Base-by-base conservation (phyloP, 2,113 vertebrate species). In the Prochilodus magdalenae region DNA sequence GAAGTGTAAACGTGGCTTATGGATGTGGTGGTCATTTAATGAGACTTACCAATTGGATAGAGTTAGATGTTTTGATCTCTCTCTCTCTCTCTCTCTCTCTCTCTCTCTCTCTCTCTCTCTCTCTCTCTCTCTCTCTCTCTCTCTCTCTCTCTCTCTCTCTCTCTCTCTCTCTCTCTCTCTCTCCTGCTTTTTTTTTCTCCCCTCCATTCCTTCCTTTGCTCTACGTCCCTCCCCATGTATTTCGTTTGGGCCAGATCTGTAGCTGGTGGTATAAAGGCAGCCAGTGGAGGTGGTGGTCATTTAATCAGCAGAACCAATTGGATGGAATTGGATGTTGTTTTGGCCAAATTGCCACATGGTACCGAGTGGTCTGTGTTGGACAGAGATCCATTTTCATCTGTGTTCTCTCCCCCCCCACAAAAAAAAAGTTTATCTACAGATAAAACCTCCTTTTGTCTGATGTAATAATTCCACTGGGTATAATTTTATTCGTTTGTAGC, bases 181-280 rank as follows among this genome's bases (percentile, higher is more conserved):
- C 22, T 0, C n/a, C 24, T 5, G 6, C 57, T 59, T 13, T n/a
- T 22, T 11, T 11, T 24, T 8, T 24, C 57, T 59, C 7, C n/a
- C 11, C 57, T 24, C 44, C 74, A 8, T 36, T 36, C 36, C 36
- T 36, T 69, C n/a, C 30, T 59, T 22, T 20, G 33, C 77, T 70
- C 24, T 79, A 63, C 26, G 3, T 6, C 24, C 27, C 12, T 30
- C 18, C n/a, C n/a, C 18, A 0, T 26, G 5, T 65, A 10, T 65
- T 15, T 27, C 27, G 3, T 67, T 24, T 18, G 29, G 13, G 44
- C 44, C 5, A 44, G 40, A 10, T 44, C 40, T 44, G 20, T 57
- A 26, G 65, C 77, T 79, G 55, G 18, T 24, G 36, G 47, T 66
- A 59, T 73, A 74, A 73, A 62, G 12, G 55, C 24, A 5, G 40